Conservation (phyloP, 2,797 vertebrate genomes). For the Garrulus glandarius region DNA sequence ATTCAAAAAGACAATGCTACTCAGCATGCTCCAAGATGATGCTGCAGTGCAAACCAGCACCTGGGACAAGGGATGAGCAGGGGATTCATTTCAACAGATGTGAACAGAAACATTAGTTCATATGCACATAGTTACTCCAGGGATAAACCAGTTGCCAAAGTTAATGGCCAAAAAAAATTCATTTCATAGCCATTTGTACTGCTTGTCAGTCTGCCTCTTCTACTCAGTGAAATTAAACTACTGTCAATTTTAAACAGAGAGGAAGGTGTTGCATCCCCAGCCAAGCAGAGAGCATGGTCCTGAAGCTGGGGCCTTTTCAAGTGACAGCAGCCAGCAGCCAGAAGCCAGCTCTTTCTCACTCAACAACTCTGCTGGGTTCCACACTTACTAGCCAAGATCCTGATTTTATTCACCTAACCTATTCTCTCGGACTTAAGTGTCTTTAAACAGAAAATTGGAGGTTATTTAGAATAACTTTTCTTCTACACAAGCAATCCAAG, state of each 20-base stretch:
- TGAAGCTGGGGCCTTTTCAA: background rate
- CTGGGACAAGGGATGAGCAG: background rate
- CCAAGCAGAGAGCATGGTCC: accelerated
- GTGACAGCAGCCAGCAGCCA: background rate
- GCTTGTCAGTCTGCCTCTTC: background rate
- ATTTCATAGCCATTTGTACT: background rate
- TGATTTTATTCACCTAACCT: background rate
- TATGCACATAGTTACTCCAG: accelerated
- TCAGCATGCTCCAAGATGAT: background rate
- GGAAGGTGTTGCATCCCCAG: background rate
- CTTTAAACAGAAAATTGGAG: background rate
- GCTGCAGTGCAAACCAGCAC: background rate
- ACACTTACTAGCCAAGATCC: background rate
- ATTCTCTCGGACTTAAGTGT: background rate
- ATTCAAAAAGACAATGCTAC: background rate
- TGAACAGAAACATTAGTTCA: background rate
- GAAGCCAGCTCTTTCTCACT: background rate
- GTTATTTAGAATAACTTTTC: background rate
- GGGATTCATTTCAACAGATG: accelerated
- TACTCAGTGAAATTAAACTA: background rate
- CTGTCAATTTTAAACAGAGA: background rate
- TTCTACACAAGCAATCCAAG: background rate
- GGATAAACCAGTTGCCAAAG: background rate
- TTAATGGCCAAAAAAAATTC: background rate
- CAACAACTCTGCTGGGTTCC: background rate